Conservation (phyloP, 1,140 invertebrate genomes). For the Drosophila carrolli region DNA sequence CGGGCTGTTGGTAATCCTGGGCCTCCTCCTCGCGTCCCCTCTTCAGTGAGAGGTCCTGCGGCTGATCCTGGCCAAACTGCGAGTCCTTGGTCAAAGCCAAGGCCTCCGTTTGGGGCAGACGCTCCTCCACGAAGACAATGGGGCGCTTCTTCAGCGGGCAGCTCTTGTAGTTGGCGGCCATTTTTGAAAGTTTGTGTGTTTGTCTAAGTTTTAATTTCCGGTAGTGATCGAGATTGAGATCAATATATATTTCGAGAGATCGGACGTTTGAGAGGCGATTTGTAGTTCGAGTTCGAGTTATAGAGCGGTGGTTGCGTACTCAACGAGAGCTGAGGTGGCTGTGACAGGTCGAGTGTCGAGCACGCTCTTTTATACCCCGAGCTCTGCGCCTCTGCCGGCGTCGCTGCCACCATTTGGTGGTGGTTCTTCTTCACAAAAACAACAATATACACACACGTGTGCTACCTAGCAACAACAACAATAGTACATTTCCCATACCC, state of each 20-base stretch:
- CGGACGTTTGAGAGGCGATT: constrained; percentile 1
- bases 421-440: constrained; percentile 74
- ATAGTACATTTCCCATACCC: constrained; percentile 68
- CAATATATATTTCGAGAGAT: constrained; percentile 6
- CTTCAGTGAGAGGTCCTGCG: constrained; percentile 88
- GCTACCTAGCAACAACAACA: constrained; percentile 65
- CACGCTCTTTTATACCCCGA: constrained; percentile 77
- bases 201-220: constrained; percentile 25
- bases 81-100: constrained; percentile 70
- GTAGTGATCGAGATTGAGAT: constrained; percentile 17
- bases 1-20: constrained; percentile 64
- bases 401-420: constrained; percentile 60
- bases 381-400: constrained; percentile 30
- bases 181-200: constrained; percentile 29
- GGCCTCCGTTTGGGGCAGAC: constrained; percentile 69
- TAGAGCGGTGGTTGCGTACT: constrained; percentile 62
- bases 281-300: constrained; percentile 17
- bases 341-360: constrained; percentile 78
- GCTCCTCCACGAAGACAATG: constrained; percentile 87
- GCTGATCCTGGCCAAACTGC: constrained; percentile 81
- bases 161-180: constrained; percentile 90
- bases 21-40: constrained; percentile 42
- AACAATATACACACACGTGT: constrained; percentile 43
- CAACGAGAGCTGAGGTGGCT: constrained; percentile 78
- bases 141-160: constrained; percentile 96